Base-by-base conservation (phyloP, 2,797 vertebrate species). In the Myotis myotis region DNA sequence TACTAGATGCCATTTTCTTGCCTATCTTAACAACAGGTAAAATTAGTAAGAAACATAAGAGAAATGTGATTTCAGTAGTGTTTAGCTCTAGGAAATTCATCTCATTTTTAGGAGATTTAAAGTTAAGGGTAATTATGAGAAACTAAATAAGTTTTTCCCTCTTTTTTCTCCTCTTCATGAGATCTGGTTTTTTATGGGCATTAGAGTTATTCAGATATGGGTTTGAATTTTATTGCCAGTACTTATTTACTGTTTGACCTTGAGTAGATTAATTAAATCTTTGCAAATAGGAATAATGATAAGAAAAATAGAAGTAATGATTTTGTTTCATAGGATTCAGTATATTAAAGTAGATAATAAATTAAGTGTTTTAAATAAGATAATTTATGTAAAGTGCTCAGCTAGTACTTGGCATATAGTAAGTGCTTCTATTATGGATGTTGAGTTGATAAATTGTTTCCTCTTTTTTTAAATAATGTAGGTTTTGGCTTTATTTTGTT, bases 401-500 rank as follows among this genome's bases (percentile, higher is more conserved):
- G 12, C 25, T 36, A 41, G 49, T 91, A 11, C 57, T 4, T 64
- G 51, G 12, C n/a, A 30, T 44, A 22, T 16, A 28, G 49, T 25
- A 51, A 25, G 8, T 76, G 41, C 4, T 71, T 3, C 66, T 95
- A 12, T 15, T 89, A 47, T 15, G 44, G 20, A 62, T 72, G 25
- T 49, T 33, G 33, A 95, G 12, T 75, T 93, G 72, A 53, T 62
- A 74, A 41, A 64, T 74, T 90, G 11, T 90, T 83, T 87, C 17
- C 30, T 93, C 51, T 87, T 49, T 78, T 85, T 86, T 95, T 68
- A 81, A 93, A 68, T 60, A n/a, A 13, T 25, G 22, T 68, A 15
- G 28, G 12, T 91, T 75, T 66, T 60, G 20, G 33, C 36, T 81
- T 49, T 74, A 16, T 80, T 82, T 49, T 82, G 30, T 51, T 64